Evolutionary conservation across 2,888 invertebrate genomes (phyloP).

Genomic region (Lasioglossum oenotherae): DNA sequence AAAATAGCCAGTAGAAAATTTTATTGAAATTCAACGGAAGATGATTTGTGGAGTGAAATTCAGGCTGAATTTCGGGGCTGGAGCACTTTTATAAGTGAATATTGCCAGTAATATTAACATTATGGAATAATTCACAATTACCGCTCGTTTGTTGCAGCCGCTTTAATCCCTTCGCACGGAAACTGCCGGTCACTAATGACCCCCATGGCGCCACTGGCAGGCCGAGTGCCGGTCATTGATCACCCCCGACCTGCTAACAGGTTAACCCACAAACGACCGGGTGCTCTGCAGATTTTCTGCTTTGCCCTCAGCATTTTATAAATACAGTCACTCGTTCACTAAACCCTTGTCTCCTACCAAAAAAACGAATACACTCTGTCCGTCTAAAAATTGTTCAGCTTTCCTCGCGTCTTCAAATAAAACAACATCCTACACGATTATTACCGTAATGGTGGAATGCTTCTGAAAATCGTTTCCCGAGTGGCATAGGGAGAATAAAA

Average conservation of each 20-base stretch:
- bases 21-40: not conserved
- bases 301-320: not conserved
- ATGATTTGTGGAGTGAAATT: not conserved
- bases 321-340: not conserved
- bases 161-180: conserved; percentile 4
- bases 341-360: not conserved
- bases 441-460: not conserved
- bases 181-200: conserved; percentile 16
- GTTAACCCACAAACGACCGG: conserved; percentile 4
- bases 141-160: conserved; percentile 2
- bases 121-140: not conserved
- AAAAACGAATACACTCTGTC: not conserved
- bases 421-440: not conserved
- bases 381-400: not conserved
- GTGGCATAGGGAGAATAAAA: not conserved
- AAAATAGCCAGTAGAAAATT: not conserved
- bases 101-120: not conserved
- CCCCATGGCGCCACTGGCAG: conserved; percentile 5
- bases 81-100: not conserved
- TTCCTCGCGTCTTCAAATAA: too few species aligned
- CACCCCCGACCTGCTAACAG: conserved; percentile 14
- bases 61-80: not conserved
- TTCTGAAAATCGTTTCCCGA: not conserved
- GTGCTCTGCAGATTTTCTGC: not conserved
- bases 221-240: conserved; percentile 11